phyloP scores from a whole-genome alignment of 2,113 vertebrate species.

The Hypocryptadius cinnamomeus region DNA sequence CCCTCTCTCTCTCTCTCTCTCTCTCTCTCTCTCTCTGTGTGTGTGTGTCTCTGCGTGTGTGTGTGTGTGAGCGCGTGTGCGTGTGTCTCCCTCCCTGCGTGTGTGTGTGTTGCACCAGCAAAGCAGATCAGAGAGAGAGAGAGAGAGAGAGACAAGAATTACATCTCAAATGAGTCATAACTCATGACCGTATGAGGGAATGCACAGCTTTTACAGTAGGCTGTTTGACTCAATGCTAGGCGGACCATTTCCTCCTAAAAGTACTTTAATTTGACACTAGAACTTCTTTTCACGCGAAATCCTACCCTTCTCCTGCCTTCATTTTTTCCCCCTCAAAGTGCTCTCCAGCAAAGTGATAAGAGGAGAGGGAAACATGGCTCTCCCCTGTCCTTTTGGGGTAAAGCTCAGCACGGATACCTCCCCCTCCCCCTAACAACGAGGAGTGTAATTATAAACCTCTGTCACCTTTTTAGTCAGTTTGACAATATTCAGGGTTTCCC shows the following conservation, averaged over 20 bases:
- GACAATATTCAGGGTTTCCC: conserved; percentile 70
- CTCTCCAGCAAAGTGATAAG: conserved; percentile 64
- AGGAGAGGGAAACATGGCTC: conserved; percentile 40
- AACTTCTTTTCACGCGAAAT: conserved; percentile 43
- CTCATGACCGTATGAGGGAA: conserved; percentile 77
- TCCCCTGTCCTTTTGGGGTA: conserved; percentile 49
- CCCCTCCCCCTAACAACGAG: conserved; percentile 54
- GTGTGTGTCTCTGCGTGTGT: background rate
- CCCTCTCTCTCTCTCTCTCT: background rate
- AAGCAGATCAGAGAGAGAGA: conserved; percentile 68
- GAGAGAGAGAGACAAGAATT: conserved; percentile 70
- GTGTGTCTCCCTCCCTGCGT: conserved; percentile 24
- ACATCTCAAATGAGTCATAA: conserved; percentile 81
- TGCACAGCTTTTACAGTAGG: conserved; percentile 67
- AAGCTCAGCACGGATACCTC: conserved; percentile 40
- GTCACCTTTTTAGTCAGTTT: conserved; percentile 63
- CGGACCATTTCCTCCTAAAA: conserved; percentile 71
- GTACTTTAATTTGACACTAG: conserved; percentile 62
- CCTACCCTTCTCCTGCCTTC: background rate
- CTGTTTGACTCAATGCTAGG: conserved; percentile 67
- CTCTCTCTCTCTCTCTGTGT: background rate
- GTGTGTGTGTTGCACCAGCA: conserved; percentile 65
- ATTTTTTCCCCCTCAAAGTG: background rate
- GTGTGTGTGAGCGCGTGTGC: background rate
- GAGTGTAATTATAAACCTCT: conserved; percentile 68